Evolutionary conservation across 2,113 vertebrate genomes (phyloP).

Genomic region (Cisticola juncidis): DNA sequence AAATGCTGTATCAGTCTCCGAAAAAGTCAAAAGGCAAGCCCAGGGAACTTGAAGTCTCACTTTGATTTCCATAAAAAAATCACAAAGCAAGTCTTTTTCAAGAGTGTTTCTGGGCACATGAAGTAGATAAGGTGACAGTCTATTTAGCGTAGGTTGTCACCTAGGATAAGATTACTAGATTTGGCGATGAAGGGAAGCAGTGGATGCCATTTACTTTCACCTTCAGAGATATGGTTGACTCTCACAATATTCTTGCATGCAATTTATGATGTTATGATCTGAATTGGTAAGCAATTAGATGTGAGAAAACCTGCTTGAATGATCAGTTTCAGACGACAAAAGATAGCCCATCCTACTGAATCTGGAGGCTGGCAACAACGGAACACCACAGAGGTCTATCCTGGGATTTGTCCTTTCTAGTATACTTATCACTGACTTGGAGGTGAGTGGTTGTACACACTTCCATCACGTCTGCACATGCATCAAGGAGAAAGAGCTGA

Average conservation of each 20-base stretch:
- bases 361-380: background rate
- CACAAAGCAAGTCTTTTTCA: background rate
- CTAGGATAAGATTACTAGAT: background rate
- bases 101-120: background rate
- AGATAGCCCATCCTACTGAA: background rate
- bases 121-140: background rate
- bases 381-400: background rate
- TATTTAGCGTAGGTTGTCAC: fast-evolving
- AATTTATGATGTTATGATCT: background rate
- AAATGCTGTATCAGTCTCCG: background rate
- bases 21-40: background rate
- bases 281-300: background rate
- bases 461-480: background rate
- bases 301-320: background rate
- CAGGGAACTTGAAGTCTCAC: background rate
- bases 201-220: background rate
- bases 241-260: background rate
- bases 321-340: background rate
- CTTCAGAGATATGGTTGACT: background rate
- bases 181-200: background rate
- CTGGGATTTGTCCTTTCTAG: background rate
- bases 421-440: background rate
- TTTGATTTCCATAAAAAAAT: background rate
- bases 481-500: background rate
- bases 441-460: background rate